Base-by-base conservation (phyloP, 2,797 vertebrate species). In the Kryptolebias ocellatus region DNA sequence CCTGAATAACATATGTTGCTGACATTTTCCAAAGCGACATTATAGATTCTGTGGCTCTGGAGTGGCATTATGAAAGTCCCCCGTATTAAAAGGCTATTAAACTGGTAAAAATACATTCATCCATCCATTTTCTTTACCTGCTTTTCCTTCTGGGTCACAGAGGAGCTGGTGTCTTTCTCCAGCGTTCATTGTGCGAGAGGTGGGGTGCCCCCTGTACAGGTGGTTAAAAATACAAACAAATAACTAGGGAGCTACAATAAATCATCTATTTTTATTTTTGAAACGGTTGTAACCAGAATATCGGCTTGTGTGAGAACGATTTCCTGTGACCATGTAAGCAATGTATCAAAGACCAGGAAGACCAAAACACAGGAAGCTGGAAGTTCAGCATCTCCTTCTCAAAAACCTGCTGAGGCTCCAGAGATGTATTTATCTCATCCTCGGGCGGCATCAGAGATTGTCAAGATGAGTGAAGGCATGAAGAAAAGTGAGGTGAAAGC, bases 1-100 rank as follows among this genome's bases (percentile, higher is more conserved):
- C 55, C 69, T 72, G 76, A 62, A 60, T 59, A 18, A 45, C 57
- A 49, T 45, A 54, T 47, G 72, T 50, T 2, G 69, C 29, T 85
- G 87, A 84, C 85, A 87, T 89, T 88, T 85, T 68, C 71, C 74
- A 74, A 79, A 79, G 79, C 73, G 73, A 77, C 81, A 57, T 80
- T 81, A 81, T 79, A 66, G 85, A 86, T 89, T 85, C 82, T 81
- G 63, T 55, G 42, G 44, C 11, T 60, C 67, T 70, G 62, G 9
- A 27, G 54, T 64, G 44, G 59, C 72, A 34, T 69, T 67, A 37
- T 73, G 53, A 65, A 60, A 53, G 54, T 81, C 80, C 64, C 73
- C 67, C 64, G 79, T 70, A 70, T 83, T 74, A 76, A 87, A 73
- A 49, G 53, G 47, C 50, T 31, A 46, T 81, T 60, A 79, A 72